A percentile compares a stretch with the other conserved stretches of the same genome.
Conservation (phyloP, 2,888 invertebrate genomes). For the Acronicta alni region DNA sequence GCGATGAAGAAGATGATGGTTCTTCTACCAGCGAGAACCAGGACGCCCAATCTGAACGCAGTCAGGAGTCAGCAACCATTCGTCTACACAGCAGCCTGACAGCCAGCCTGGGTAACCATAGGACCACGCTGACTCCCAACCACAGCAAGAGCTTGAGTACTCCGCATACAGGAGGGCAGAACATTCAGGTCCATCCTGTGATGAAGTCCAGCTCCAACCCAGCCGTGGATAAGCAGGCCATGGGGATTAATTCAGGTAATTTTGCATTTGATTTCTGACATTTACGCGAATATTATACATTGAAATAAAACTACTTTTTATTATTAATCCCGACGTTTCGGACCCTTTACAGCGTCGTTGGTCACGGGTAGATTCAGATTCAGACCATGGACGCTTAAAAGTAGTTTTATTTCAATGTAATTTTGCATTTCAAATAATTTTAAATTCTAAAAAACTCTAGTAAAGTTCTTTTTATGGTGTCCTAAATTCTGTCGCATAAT, state of each 20-base stretch:
- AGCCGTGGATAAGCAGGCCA: conserved; percentile 86
- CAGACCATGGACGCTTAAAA: too few relatives aligned
- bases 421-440: conserved; percentile 13
- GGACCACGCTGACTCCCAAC: conserved; percentile 73
- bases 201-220: conserved; percentile 87
- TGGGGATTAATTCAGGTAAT: conserved; percentile 84
- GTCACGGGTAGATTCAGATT: too few relatives aligned
- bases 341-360: too few relatives aligned
- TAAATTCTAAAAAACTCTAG: conserved; percentile 9
- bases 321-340: too few relatives aligned
- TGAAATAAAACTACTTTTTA: too few relatives aligned
- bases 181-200: conserved; percentile 81
- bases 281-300: too few relatives aligned
- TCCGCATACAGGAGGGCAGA: conserved; percentile 82
- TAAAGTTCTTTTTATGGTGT: not conserved
- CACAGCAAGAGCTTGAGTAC: conserved; percentile 84
- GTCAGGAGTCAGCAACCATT: conserved; percentile 76
- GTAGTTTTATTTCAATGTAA: too few relatives aligned
- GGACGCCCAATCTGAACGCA: conserved; percentile 79
- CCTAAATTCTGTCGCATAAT: not conserved
- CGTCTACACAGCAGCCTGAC: conserved; percentile 68
- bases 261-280: too few relatives aligned
- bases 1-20: conserved; percentile 91
- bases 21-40: conserved; percentile 85
- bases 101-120: conserved; percentile 64